These are phyloP conservation scores for Battus philenor DNA, from an alignment of 1,140 invertebrate species.

Conservation along the genomic window DNA sequence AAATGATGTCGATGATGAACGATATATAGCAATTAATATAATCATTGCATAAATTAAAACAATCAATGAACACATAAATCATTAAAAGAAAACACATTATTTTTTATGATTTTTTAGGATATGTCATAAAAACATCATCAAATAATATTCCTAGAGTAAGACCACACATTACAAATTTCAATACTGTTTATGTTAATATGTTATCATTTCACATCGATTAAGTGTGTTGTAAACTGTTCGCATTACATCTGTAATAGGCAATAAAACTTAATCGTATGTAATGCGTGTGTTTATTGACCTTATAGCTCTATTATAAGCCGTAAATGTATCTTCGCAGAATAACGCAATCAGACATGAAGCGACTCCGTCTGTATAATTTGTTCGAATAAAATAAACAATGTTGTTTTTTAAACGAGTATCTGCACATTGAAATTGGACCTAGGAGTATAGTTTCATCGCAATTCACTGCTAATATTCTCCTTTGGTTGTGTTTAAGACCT, in stretches of 20 bases:
- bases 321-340: conserved; percentile 43
- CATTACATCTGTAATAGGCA: conserved; percentile 23
- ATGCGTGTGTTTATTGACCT: conserved; percentile 49
- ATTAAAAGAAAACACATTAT: neutral
- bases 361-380: conserved; percentile 49
- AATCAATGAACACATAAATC: neutral
- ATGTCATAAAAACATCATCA: neutral
- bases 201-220: conserved; percentile 5
- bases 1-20: no score
- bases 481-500: no score
- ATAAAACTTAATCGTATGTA: conserved; percentile 37
- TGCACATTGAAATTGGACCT: conserved; percentile 7
- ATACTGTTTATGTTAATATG: neutral
- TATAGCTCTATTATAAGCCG: conserved; percentile 51
- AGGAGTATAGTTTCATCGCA: no score
- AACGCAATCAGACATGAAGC: conserved; percentile 31
- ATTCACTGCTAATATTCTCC: no score
- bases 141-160: neutral
- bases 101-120: no score
- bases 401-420: neutral
- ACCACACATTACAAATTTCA: conserved; percentile 5
- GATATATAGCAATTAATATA: neutral
- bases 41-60: neutral
- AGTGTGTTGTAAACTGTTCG: conserved; percentile 17
- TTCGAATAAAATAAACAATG: conserved; percentile 42